phyloP scores from a whole-genome alignment of 2,888 invertebrate genomes.

The Tigriopus californicus region DNA sequence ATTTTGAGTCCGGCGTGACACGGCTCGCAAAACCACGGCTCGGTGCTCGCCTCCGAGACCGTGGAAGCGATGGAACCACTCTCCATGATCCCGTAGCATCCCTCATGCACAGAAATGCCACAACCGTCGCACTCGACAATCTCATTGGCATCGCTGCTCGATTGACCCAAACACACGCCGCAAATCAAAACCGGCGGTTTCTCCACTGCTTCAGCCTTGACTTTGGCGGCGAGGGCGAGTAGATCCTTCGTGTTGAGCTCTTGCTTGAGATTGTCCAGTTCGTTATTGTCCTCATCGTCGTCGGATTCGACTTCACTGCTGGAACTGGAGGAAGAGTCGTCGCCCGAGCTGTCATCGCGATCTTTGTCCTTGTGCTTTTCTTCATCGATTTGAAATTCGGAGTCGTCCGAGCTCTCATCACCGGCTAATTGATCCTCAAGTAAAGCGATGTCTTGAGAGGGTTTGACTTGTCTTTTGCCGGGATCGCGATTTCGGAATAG shows the following conservation, averaged over 20 bases:
- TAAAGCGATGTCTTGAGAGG: slow-evolving; percentile 20
- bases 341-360: slow-evolving; percentile 2
- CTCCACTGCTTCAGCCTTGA: slow-evolving; percentile 27
- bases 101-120: slow-evolving; percentile 89
- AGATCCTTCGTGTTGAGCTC: slow-evolving; percentile 27
- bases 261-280: neutral
- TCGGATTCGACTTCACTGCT: slow-evolving; percentile 4
- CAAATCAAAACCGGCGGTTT: slow-evolving; percentile 17
- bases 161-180: slow-evolving; percentile 70
- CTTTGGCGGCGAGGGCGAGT: slow-evolving; percentile 32
- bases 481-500: slow-evolving; percentile 18
- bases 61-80: slow-evolving; percentile 76
- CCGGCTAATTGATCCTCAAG: slow-evolving; percentile 18
- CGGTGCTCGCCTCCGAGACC: slow-evolving; percentile 81
- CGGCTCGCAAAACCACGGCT: slow-evolving; percentile 99
- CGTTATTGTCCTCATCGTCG: slow-evolving; percentile 10
- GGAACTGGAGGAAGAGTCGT: neutral
- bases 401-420: slow-evolving; percentile 81
- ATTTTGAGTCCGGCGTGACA: slow-evolving; percentile 75
- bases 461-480: slow-evolving; percentile 20
- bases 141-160: slow-evolving; percentile 81
- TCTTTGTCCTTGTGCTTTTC: slow-evolving; percentile 71
- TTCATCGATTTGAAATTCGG: slow-evolving; percentile 76
- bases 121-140: slow-evolving; percentile 94
- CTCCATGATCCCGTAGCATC: slow-evolving; percentile 43